Evolutionary conservation across 2,113 vertebrate genomes (phyloP).

Genomic region (Zosterops japonicus): DNA sequence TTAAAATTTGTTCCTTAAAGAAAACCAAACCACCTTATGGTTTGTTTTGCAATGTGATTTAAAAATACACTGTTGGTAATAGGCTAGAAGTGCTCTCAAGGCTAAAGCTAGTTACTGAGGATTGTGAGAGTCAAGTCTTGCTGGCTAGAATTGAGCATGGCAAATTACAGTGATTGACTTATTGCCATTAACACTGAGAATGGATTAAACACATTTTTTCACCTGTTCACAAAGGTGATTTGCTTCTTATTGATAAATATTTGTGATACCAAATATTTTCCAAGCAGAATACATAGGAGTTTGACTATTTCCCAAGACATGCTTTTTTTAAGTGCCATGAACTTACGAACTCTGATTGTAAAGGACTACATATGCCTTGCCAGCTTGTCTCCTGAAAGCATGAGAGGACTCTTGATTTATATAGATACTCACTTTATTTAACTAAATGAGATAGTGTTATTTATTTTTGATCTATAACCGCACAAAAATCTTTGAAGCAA

Average conservation of each 20-base stretch:
- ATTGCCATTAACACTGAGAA: neutral
- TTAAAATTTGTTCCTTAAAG: neutral
- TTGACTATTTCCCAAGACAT: neutral
- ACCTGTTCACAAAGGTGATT: neutral
- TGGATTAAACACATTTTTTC: neutral
- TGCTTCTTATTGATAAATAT: neutral
- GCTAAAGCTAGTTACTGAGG: neutral
- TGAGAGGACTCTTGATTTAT: constrained; percentile 52
- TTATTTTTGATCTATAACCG: constrained; percentile 62
- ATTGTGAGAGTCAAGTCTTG: neutral
- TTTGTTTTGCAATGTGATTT: neutral
- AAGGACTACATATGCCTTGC: neutral
- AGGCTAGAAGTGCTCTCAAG: neutral
- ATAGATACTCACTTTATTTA: constrained; percentile 48
- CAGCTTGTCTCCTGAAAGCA: neutral
- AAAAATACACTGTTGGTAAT: neutral
- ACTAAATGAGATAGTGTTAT: constrained; percentile 45
- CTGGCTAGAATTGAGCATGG: neutral
- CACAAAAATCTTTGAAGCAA: constrained; percentile 43
- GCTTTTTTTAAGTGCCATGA: neutral
- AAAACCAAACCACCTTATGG: accelerated
- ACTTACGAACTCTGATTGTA: neutral
- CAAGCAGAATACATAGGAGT: neutral
- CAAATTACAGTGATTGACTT: neutral
- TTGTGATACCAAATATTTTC: neutral